Evolutionary conservation across 2,113 vertebrate species (phyloP).

Genomic region (Cyanoramphus novaezelandiae): DNA sequence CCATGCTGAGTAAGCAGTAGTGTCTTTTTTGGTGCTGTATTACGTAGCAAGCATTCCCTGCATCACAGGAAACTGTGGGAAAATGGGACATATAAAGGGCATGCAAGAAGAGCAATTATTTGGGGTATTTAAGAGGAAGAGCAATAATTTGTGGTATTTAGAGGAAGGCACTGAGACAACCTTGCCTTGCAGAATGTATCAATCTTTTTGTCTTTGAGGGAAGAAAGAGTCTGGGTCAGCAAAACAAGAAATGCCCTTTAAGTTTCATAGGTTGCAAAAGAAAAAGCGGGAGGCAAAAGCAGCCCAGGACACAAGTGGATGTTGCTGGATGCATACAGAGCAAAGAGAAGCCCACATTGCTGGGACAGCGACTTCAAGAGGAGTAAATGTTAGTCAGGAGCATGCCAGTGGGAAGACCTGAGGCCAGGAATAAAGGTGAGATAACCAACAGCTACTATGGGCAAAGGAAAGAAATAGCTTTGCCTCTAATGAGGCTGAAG

Average conservation of each 20-base stretch:
- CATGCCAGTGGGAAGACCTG: not conserved
- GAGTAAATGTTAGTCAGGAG: not conserved
- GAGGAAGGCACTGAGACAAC: not conserved
- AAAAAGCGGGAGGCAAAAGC: not conserved
- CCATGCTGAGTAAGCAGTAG: not conserved
- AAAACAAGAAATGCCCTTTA: not conserved
- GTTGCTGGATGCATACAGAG: accelerated
- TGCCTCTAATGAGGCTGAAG: not conserved
- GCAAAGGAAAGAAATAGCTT: not conserved
- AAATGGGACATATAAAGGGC: not conserved
- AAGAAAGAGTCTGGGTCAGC: not conserved
- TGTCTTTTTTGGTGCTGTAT: not conserved
- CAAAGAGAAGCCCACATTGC: not conserved
- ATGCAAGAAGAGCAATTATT: not conserved
- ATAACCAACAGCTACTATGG: not conserved
- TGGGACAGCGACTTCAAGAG: not conserved
- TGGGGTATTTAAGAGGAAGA: not conserved
- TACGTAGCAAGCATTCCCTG: not conserved
- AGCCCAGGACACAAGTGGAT: not conserved
- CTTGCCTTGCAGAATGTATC: not conserved
- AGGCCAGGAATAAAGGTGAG: not conserved
- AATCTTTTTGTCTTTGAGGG: not conserved
- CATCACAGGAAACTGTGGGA: not conserved
- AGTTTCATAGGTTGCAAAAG: not conserved
- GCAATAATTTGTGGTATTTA: not conserved